Base-by-base conservation (phyloP, 1,140 invertebrate species). In the Stenopsyche tienmushanensis region DNA sequence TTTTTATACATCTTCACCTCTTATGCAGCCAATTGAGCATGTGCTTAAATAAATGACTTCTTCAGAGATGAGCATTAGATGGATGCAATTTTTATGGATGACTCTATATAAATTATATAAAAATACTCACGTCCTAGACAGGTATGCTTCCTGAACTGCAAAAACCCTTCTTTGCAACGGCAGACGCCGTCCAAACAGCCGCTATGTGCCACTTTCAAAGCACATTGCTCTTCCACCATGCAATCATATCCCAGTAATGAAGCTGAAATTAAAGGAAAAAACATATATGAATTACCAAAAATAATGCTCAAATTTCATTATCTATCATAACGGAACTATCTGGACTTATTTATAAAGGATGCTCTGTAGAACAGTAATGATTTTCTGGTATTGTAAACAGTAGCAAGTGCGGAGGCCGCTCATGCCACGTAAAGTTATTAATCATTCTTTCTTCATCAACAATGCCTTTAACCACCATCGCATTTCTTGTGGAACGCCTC, bases 141-240 rank as follows among this genome's bases (percentile, higher is more conserved):
- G 21, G 91, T 93, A 74, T 95, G 92, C 74, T 90, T 87, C 71
- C 91, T 84, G 78, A 92, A 92, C 72, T 91, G 90, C 44, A 94
- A 78, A 78, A 88, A 91, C 57, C 91, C 90, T 70, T 89, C 85
- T 47, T 88, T 84, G 76, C 93, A 94, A 23, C 87, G 83, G 76
- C 92, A 92, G 25, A 84, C 80, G n/a, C 87, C 87, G 53, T 87
- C 84, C 41, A 86, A 73, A 71, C 90, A 92, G 65, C 81, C 83
- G 72, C 89, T 90, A 72, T 91, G 88, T n/a, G 88, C 87, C 44
- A 92, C 90, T 78, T 89, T 90, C 76, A 90, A 78, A 1, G 84
- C 84, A 74, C 90, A 92, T 72, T 92, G 90, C 66, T 89, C 86
- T 41, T 85, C 80, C 34, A 90, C 83, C 17, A 85, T 64, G 73